phyloP scores from a whole-genome alignment of 1,140 invertebrate genomes.

The Macrocentrus cingulum region DNA sequence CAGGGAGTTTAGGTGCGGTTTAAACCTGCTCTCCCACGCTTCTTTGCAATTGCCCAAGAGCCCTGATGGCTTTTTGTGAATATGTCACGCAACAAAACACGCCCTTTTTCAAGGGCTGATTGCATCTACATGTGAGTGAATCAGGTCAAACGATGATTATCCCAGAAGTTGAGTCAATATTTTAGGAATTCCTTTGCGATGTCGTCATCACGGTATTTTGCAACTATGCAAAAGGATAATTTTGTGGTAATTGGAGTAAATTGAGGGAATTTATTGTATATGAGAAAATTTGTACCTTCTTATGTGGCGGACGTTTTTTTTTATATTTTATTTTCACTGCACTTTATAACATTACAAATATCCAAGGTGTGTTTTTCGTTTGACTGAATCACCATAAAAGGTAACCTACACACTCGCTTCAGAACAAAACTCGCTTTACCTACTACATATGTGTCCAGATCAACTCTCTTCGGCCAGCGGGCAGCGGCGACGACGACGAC shows the following conservation, averaged over 20 bases:
- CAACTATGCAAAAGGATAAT: neutral
- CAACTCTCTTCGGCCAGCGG: neutral
- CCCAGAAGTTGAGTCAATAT: neutral
- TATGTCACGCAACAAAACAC: slow-evolving; percentile 5
- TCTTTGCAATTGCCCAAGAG: slow-evolving; percentile 24
- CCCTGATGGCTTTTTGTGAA: slow-evolving; percentile 28
- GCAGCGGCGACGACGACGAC: neutral
- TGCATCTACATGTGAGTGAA: neutral
- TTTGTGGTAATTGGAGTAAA: slow-evolving; percentile 9
- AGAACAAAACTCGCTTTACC: slow-evolving; percentile 24
- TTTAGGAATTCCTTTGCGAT: slow-evolving; percentile 30
- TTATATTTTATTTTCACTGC: slow-evolving; percentile 27
- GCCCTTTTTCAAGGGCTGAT: neutral
- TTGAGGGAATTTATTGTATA: no score
- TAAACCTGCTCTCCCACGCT: slow-evolving; percentile 50
- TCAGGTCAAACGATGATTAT: neutral
- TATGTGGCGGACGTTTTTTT: neutral
- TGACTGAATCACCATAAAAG: slow-evolving; percentile 54
- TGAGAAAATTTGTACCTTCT: no score
- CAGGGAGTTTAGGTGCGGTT: slow-evolving; percentile 36
- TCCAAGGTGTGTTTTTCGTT: slow-evolving; percentile 38
- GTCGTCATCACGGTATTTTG: slow-evolving; percentile 51
- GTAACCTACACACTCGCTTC: slow-evolving; percentile 37
- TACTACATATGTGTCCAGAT: slow-evolving; percentile 16
- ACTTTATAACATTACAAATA: slow-evolving; percentile 40